Conservation (phyloP, 2,888 invertebrate species). For the Oscheius sp. region DNA sequence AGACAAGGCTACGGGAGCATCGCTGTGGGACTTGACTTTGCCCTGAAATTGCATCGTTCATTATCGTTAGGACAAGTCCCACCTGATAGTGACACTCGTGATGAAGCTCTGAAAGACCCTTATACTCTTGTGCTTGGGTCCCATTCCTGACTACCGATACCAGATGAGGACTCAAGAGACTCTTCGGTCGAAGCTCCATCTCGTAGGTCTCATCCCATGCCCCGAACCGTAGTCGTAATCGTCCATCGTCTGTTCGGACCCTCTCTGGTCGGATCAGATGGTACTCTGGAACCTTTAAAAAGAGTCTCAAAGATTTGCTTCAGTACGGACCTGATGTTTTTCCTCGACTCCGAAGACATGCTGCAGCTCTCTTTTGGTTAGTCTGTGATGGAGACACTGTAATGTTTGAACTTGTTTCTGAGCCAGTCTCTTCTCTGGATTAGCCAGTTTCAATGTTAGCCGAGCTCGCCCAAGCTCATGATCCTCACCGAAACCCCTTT, state of each 20-base stretch:
- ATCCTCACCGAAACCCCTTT: no score
- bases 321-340: constrained; percentile 46
- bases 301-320: neutral
- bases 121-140: constrained; percentile 45
- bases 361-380: constrained; percentile 64
- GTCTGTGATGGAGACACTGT: constrained; percentile 65
- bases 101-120: constrained; percentile 50
- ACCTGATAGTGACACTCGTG: constrained; percentile 66
- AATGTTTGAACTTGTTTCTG: constrained; percentile 12
- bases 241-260: constrained; percentile 34
- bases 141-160: constrained; percentile 54
- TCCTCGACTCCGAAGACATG: constrained; percentile 69
- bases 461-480: no score
- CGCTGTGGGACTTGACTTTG: constrained; percentile 51
- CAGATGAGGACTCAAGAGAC: constrained; percentile 64
- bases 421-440: no score
- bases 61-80: no score
- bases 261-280: constrained; percentile 34
- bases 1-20: constrained; percentile 68
- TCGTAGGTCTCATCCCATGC: constrained; percentile 69
- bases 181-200: constrained; percentile 62
- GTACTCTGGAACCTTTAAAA: constrained; percentile 51
- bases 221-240: constrained; percentile 52
- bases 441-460: no score
- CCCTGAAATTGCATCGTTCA: constrained; percentile 38